phyloP scores from a whole-genome alignment of 2,888 invertebrate genomes.

The Heteropelma amictum region DNA sequence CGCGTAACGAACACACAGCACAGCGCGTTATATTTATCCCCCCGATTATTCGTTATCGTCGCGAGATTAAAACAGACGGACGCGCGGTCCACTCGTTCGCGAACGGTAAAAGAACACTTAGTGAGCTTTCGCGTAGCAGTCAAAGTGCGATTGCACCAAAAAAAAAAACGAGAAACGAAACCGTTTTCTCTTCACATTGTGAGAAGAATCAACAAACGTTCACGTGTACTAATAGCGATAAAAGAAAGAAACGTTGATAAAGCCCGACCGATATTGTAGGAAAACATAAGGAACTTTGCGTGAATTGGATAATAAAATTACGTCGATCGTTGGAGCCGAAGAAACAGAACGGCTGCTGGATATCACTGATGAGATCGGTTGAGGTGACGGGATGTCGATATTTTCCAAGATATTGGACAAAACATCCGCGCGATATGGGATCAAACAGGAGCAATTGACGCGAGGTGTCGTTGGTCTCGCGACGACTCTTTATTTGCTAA shows the following conservation, averaged over 20 bases:
- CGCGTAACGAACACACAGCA: neutral
- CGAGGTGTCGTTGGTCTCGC: slow-evolving; percentile 82
- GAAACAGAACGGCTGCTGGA: neutral
- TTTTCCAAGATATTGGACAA: slow-evolving; percentile 84
- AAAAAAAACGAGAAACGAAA: too few relatives aligned
- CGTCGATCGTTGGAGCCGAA: neutral
- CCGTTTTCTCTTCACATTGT: too few relatives aligned
- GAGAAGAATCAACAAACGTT: too few relatives aligned
- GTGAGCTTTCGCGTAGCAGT: too few relatives aligned
- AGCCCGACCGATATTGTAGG: neutral
- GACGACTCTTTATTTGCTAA: slow-evolving; percentile 81
- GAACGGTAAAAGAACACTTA: neutral
- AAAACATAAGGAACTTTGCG: neutral
- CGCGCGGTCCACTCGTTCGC: slow-evolving; percentile 7
- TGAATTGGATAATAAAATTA: neutral
- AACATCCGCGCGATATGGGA: slow-evolving; percentile 80
- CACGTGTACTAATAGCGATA: neutral
- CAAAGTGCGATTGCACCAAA: neutral
- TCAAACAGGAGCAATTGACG: slow-evolving; percentile 81
- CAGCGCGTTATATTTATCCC: neutral
- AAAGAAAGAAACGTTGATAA: neutral
- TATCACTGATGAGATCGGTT: slow-evolving; percentile 46
- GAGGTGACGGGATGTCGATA: slow-evolving; percentile 76
- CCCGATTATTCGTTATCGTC: neutral
- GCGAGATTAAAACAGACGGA: slow-evolving; percentile 7